These are phyloP conservation scores for Netelia inedita DNA, from an alignment of 2,888 invertebrate species.

Conservation along the genomic window DNA sequence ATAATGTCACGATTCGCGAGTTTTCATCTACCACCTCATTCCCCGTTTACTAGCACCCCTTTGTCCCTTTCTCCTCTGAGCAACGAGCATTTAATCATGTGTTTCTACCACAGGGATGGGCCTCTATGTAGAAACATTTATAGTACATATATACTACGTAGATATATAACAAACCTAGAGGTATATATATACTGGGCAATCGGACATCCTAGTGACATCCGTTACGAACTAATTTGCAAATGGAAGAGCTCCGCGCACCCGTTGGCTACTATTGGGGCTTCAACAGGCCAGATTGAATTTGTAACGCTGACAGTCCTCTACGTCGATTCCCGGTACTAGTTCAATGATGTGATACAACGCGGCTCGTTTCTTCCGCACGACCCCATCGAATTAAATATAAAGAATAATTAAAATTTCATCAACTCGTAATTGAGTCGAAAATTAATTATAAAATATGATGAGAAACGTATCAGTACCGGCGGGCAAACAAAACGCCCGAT, in stretches of 20 bases:
- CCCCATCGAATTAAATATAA: too few species aligned
- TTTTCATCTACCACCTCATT: slow-evolving; percentile 20
- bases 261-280: slow-evolving; percentile 27
- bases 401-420: too few species aligned
- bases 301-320: background rate
- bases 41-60: background rate
- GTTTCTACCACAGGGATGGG: slow-evolving; percentile 24
- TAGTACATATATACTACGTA: background rate
- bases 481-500: too few species aligned
- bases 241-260: slow-evolving; percentile 70
- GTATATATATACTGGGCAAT: slow-evolving; percentile 1
- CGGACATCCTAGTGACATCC: slow-evolving; percentile 55
- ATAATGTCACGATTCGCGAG: slow-evolving; percentile 47
- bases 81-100: slow-evolving; percentile 57
- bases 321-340: background rate
- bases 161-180: background rate
- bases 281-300: background rate
- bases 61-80: background rate
- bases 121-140: background rate
- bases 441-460: too few species aligned
- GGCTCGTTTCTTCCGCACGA: background rate
- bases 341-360: background rate
- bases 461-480: too few species aligned
- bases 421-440: too few species aligned
- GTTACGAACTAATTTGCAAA: slow-evolving; percentile 78